Evolutionary conservation across 1,140 invertebrate species (phyloP), one percentile per base, ranked within the genome.

Genomic region (Saxidomus purpurata): DNA sequence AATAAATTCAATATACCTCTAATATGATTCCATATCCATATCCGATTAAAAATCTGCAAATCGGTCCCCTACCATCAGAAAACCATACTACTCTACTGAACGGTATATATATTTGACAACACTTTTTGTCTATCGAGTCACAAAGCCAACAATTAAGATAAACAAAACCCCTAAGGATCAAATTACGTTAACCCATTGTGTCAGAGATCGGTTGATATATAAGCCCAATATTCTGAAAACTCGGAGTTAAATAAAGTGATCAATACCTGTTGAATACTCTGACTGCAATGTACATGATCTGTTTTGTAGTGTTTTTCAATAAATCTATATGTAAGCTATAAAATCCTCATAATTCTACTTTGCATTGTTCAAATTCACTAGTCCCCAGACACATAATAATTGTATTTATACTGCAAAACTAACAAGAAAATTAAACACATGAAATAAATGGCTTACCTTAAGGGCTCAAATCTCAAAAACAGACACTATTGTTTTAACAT

Each of bases 111-210:
- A 28, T 22, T 71, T 38, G 11, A 40, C 67, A 71, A 71, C 67
- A 71, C 67, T 71, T 71, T 40, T 71, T 71, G 67, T 71, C 34
- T 0, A 71, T 71, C 17, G 1, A 40, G 13, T 19, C 34, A 71
- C 67, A 71, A 71, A 71, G 67, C 17, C 17, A 40, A 67, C 22
- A 71, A 71, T 71, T 71, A 36, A 17, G 67, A 71, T 40, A 71
- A 71, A 71, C 67, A 71, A 71, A 71, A 40, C 67, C 34, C 67
- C 67, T 71, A 19, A 38, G 67, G 34, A 71, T 71, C 36, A 38
- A 38, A 38, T 71, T 71, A 71, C 67, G 15, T n/a, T 71, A 71
- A 71, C 67, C n/a, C 38, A 71, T 71, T 71, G 67, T 71, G 67
- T 71, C 36, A 71, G 9, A 71, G 67, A 71, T 71, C 34, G 22